These are phyloP conservation scores for Andrena minutula DNA, from an alignment of 2,888 invertebrate species.

Conservation along the genomic window DNA sequence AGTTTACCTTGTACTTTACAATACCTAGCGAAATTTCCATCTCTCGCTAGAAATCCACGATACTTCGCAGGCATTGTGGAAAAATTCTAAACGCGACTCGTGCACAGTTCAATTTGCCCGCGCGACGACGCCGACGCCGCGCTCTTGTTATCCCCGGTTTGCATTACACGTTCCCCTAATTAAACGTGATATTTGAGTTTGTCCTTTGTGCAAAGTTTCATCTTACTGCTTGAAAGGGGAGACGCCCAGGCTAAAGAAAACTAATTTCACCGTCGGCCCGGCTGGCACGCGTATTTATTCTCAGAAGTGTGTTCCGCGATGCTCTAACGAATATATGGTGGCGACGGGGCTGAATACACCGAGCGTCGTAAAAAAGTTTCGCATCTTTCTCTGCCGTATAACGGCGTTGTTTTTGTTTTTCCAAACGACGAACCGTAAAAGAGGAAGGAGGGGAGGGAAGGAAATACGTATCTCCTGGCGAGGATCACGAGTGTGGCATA, in stretches of 20 bases:
- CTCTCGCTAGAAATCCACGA: background rate
- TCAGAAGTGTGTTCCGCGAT: slow-evolving; percentile 15
- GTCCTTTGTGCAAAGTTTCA: slow-evolving; percentile 51
- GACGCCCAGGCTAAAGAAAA: slow-evolving; percentile 47
- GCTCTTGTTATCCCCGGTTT: slow-evolving; percentile 12
- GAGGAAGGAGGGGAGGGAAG: background rate
- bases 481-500: background rate
- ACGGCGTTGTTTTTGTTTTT: background rate
- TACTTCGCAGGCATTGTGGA: slow-evolving; percentile 17
- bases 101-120: slow-evolving; percentile 45
- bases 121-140: background rate
- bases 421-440: background rate
- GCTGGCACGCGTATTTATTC: slow-evolving; percentile 35
- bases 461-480: background rate
- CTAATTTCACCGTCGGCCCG: slow-evolving; percentile 50
- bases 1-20: background rate
- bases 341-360: slow-evolving; percentile 1
- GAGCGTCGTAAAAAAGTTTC: slow-evolving; percentile 31
- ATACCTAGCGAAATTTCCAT: background rate
- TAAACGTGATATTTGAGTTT: slow-evolving; percentile 61
- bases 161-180: slow-evolving; percentile 52
- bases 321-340: slow-evolving; percentile 52
- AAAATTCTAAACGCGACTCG: slow-evolving; percentile 52
- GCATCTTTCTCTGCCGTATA: slow-evolving; percentile 1
- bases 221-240: slow-evolving; percentile 39